These are phyloP conservation scores for Etheostoma spectabile DNA, from an alignment of 2,113 vertebrate genomes.

Conservation along the genomic window DNA sequence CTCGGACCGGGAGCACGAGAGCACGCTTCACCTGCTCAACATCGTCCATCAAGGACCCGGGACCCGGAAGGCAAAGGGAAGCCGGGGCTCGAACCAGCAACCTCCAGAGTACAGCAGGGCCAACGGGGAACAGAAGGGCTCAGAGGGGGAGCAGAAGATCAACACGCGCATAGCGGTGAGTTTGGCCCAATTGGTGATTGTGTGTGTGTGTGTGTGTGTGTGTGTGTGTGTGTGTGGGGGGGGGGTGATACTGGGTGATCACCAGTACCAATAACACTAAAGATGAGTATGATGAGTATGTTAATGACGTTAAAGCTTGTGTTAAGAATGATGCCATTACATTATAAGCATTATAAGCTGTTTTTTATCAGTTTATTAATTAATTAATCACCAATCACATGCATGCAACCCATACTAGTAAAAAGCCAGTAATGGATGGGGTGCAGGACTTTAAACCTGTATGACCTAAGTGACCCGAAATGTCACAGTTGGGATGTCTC, in stretches of 20 bases:
- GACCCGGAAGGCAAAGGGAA: constrained; percentile 86
- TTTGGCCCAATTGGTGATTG: constrained; percentile 24
- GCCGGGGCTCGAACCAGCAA: constrained; percentile 81
- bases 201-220: too few relatives aligned
- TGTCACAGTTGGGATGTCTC: too few relatives aligned
- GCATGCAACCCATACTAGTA: too few relatives aligned
- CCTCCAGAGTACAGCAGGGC: constrained; percentile 82
- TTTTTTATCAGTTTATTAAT: too few relatives aligned
- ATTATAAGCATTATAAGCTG: neutral
- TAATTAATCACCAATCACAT: too few relatives aligned
- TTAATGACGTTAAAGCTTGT: neutral
- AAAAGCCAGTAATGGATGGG: too few relatives aligned
- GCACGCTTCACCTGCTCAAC: constrained; percentile 91
- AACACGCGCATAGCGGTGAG: constrained; percentile 93
- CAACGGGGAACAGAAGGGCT: constrained; percentile 84
- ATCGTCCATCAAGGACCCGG: constrained; percentile 92
- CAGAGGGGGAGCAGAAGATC: constrained; percentile 88
- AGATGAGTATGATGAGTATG: neutral
- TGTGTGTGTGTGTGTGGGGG: too few relatives aligned
- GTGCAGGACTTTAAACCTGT: too few relatives aligned
- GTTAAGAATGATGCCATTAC: neutral
- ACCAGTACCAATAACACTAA: neutral
- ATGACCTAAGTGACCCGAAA: too few relatives aligned
- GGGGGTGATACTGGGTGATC: neutral
- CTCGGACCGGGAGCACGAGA: constrained; percentile 92